phyloP scores from a whole-genome alignment of 2,113 vertebrate genomes.

The Micronisus gabar region DNA sequence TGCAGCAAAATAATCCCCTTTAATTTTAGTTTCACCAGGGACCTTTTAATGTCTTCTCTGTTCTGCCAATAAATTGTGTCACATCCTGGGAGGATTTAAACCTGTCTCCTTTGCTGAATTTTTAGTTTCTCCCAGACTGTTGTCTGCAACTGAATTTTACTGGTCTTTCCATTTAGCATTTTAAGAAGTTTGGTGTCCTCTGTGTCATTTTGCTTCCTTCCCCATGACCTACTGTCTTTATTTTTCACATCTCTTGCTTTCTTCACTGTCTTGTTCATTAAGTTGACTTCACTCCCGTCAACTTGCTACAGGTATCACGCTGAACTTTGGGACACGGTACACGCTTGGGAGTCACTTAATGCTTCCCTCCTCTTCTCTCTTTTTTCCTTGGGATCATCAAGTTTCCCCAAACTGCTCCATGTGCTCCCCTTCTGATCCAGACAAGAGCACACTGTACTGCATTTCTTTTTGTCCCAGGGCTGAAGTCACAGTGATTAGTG shows the following conservation, averaged over 20 bases:
- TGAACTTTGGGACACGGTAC: not conserved
- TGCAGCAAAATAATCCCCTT: slow-evolving; percentile 22
- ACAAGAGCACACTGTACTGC: not conserved
- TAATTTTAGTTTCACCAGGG: slow-evolving; percentile 21
- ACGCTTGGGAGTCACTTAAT: not conserved
- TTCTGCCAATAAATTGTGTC: slow-evolving; percentile 25
- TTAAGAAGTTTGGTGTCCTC: not conserved
- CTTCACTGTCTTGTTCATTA: not conserved
- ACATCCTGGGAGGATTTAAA: slow-evolving; percentile 24
- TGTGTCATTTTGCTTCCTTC: not conserved
- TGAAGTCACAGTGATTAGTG: not conserved
- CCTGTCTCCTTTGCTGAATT: slow-evolving; percentile 1
- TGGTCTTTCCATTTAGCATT: not conserved
- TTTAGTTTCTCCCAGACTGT: not conserved
- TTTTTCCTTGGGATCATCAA: not conserved
- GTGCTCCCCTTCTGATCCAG: not conserved
- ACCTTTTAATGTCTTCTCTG: not conserved
- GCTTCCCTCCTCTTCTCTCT: not conserved
- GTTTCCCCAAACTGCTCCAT: not conserved
- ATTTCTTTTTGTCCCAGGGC: not conserved
- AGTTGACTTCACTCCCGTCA: not conserved
- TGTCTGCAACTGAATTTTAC: not conserved
- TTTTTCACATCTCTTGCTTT: not conserved
- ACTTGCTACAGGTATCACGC: not conserved
- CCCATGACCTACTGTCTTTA: not conserved